phyloP scores from a whole-genome alignment of 2,797 vertebrate species.

The Lutjanus argentimaculatus region DNA sequence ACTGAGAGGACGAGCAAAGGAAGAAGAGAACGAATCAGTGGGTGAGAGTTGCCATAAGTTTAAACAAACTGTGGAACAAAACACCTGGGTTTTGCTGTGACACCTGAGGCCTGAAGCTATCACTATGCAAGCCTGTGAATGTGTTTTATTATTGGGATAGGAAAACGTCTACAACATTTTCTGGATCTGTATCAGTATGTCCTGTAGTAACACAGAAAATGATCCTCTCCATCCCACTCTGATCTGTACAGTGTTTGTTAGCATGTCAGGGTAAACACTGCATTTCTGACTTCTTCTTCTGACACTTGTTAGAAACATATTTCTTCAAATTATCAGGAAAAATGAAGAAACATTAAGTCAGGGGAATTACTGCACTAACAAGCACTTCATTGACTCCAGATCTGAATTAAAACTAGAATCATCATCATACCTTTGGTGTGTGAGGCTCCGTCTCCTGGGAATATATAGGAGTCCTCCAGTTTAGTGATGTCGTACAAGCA shows the following conservation, averaged over 20 bases:
- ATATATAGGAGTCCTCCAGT: slow-evolving; percentile 97
- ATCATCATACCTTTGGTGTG: slow-evolving; percentile 93
- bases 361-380: neutral
- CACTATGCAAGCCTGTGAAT: neutral
- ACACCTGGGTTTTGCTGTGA: neutral
- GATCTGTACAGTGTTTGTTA: neutral
- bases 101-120: neutral
- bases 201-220: neutral
- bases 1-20: slow-evolving; percentile 80
- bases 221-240: neutral
- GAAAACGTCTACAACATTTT: neutral
- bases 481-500: slow-evolving; percentile 97
- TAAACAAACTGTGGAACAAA: too few species aligned
- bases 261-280: neutral
- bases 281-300: neutral
- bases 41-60: neutral
- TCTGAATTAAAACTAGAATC: neutral
- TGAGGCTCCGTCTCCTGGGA: slow-evolving; percentile 96
- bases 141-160: neutral
- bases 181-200: neutral
- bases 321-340: neutral
- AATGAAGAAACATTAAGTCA: neutral
- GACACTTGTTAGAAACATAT: neutral
- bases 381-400: neutral
- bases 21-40: neutral